phyloP scores from a whole-genome alignment of 2,888 invertebrate genomes.

The Macrosoma leucophasiata region DNA sequence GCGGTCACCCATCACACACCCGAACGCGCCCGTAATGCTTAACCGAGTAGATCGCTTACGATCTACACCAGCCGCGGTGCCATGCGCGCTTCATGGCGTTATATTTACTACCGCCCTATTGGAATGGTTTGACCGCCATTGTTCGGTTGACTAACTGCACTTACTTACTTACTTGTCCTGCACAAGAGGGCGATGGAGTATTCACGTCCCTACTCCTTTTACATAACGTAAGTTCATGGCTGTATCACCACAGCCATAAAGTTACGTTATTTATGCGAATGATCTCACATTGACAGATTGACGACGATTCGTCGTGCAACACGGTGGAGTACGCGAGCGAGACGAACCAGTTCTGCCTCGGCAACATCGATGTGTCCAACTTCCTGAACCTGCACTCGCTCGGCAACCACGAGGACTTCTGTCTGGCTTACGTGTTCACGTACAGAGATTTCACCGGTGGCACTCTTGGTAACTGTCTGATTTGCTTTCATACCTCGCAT shows the following conservation, averaged over 20 bases:
- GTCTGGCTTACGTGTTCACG: slow-evolving; percentile 99
- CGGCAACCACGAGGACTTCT: slow-evolving; percentile 98
- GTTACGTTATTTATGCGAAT: not conserved
- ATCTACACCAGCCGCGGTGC: too few relatives aligned
- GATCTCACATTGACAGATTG: slow-evolving; percentile 79
- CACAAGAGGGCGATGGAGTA: too few relatives aligned
- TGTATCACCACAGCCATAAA: too few relatives aligned
- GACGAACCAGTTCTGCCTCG: slow-evolving; percentile 92
- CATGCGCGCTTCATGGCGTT: too few relatives aligned
- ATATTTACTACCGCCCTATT: too few relatives aligned
- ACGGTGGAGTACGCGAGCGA: slow-evolving; percentile 66
- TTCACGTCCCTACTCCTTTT: not conserved
- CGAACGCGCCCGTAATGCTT: too few relatives aligned
- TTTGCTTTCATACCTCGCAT: too few relatives aligned
- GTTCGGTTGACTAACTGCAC: too few relatives aligned
- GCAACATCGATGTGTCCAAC: slow-evolving; percentile 99
- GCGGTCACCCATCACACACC: too few relatives aligned
- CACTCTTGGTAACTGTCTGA: slow-evolving; percentile 87
- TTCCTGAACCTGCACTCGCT: slow-evolving; percentile 98
- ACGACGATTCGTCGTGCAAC: slow-evolving; percentile 89
- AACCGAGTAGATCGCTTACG: too few relatives aligned
- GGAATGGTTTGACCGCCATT: too few relatives aligned
- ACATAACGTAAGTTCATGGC: not conserved
- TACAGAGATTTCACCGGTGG: slow-evolving; percentile 98
- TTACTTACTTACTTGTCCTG: too few relatives aligned